Evolutionary conservation across 2,888 invertebrate species (phyloP), one percentile per base, ranked within the genome.

Genomic region (Amitus sp.): DNA sequence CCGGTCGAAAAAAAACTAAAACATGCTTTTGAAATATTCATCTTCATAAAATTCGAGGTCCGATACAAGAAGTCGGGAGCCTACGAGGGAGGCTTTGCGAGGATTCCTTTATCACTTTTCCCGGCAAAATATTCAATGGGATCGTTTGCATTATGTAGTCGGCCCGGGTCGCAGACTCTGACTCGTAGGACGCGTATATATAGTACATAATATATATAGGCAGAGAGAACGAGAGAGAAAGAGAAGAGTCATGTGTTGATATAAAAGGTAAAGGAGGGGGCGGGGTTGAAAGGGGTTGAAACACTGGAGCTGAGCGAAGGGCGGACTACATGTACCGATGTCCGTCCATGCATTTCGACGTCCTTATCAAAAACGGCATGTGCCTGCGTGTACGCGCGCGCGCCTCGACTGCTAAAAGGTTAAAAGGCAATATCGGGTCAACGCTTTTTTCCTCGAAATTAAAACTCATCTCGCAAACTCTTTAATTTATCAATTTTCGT

Each of bases 101-200:
- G 73, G 76, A 75, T 77, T 76, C 75, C 73, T 71, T 75, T 77
- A 78, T 78, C 76, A 75, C 76, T 78, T 75, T 72, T 57, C 70
- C 54, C 67, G 58, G 66, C 71, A 65, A 73, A 75, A 75, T 74
- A 77, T 78, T 77, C 76, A 77, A 77, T 78, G 77, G 72, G 71
- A 68, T 70, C 58, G 70, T 67, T 72, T 77, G 73, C 77, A 78
- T 78, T 77, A 78, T 76, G 75, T 58, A 64, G 62, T 58, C 59
- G 51, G 54, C 62, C 54, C 54, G 58, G 53, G 55, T 47, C 49
- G n/a, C n/a, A n/a, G n/a, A n/a, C n/a, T n/a, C n/a, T n/a, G n/a
- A n/a, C n/a, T n/a, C n/a, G 48, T 54, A 59, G 51, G 48, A 56
- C 42, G 50, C 49, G n/a, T n/a, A n/a, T 64, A 58, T 66, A 59